Evolutionary conservation across 2,113 vertebrate genomes (phyloP).

Genomic region (Trinectes maculatus): DNA sequence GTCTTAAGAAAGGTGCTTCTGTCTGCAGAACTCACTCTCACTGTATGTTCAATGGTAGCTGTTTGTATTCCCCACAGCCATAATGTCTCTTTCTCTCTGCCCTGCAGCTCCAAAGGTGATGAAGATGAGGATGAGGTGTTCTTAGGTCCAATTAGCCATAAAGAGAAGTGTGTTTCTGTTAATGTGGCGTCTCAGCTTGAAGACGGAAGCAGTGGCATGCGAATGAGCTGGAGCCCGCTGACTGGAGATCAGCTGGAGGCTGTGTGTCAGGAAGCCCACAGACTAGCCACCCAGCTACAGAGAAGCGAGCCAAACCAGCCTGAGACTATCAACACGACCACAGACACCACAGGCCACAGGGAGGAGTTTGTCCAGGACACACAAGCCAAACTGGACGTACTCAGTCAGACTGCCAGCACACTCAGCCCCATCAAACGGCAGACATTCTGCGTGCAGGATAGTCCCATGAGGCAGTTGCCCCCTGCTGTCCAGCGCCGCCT

Average conservation of each 20-base stretch:
- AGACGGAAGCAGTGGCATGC: not conserved
- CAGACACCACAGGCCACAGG: not conserved
- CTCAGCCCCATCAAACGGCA: constrained; percentile 87
- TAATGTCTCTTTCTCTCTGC: constrained; percentile 5
- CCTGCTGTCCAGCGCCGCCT: constrained; percentile 71
- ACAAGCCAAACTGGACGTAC: constrained; percentile 78
- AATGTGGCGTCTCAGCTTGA: constrained; percentile 36
- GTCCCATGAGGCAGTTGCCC: constrained; percentile 77
- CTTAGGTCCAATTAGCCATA: constrained; percentile 82
- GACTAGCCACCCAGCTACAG: constrained; percentile 84
- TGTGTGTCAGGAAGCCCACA: constrained; percentile 88
- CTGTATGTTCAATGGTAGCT: too few relatives aligned
- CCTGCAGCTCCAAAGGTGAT: constrained; percentile 72
- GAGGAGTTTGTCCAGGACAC: constrained; percentile 86
- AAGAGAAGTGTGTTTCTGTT: constrained; percentile 81
- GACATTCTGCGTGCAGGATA: constrained; percentile 87
- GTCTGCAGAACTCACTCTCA: too few relatives aligned
- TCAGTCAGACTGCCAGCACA: constrained; percentile 62
- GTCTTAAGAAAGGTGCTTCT: too few relatives aligned
- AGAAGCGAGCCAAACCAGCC: constrained; percentile 26
- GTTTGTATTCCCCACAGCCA: not conserved
- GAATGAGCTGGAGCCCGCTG: constrained; percentile 83
- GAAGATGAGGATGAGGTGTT: constrained; percentile 92
- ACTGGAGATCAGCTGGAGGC: constrained; percentile 86
- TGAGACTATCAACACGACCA: not conserved